Percentiles rank a stretch among this genome's conserved stretches.
Conservation (phyloP, 2,888 invertebrate genomes). For the Andrena hattorfiana region DNA sequence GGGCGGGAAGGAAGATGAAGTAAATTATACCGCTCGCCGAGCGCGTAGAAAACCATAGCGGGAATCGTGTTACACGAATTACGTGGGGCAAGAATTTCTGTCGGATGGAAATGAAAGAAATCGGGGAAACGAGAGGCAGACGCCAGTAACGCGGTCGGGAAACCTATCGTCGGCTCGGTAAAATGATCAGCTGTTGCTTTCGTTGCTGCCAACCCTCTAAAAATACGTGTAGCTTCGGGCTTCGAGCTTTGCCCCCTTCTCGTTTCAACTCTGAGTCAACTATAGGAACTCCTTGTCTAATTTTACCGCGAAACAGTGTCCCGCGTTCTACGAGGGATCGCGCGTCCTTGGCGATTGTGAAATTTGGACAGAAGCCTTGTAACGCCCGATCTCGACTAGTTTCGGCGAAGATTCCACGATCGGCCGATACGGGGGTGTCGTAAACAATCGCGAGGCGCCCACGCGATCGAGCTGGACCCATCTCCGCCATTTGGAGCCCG, state of each 20-base stretch:
- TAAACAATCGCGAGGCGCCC: not conserved
- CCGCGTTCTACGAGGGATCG: constrained; percentile 37
- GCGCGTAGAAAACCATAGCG: too few relatives aligned
- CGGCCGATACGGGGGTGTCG: not conserved
- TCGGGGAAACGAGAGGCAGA: not conserved
- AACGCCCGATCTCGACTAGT: not conserved
- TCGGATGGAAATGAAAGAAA: not conserved
- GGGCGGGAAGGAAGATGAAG: too few relatives aligned
- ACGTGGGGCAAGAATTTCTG: too few relatives aligned
- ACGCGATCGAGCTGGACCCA: not conserved
- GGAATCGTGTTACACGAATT: too few relatives aligned
- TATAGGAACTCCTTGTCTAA: constrained; percentile 69
- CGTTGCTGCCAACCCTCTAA: constrained; percentile 69
- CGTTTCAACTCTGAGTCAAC: constrained; percentile 50
- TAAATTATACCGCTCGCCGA: too few relatives aligned
- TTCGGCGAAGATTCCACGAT: constrained; percentile 15
- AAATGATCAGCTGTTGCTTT: constrained; percentile 66
- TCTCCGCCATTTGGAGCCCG: not conserved
- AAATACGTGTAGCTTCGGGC: constrained; percentile 66
- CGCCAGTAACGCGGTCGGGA: not conserved
- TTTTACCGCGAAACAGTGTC: constrained; percentile 67
- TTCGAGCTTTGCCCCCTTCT: constrained; percentile 42
- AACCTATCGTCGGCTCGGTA: constrained; percentile 3
- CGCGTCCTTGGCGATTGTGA: constrained; percentile 60
- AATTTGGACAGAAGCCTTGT: constrained; percentile 49